Evolutionary conservation across 1,140 invertebrate species (phyloP).

Genomic region (Eciton burchellii): DNA sequence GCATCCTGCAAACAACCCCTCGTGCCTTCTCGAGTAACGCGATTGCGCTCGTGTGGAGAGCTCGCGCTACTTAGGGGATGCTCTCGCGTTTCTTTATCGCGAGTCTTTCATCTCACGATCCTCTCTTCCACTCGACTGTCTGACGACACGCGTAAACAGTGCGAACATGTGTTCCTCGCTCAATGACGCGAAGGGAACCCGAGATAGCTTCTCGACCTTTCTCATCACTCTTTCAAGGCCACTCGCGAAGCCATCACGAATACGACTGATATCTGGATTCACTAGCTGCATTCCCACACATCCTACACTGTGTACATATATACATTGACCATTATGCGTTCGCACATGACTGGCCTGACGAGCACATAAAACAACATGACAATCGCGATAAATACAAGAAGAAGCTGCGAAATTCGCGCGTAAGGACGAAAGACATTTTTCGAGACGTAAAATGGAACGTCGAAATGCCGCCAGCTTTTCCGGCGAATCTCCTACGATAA

Average conservation of each 20-base stretch:
- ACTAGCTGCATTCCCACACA: no score
- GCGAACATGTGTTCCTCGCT: not conserved
- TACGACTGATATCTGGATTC: not conserved
- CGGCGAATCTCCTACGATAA: not conserved
- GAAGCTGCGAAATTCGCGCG: not conserved
- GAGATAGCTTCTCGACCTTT: not conserved
- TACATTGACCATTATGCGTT: not conserved
- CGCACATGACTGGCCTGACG: not conserved
- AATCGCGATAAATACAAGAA: not conserved
- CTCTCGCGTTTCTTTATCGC: not conserved
- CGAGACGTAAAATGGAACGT: slow-evolving; percentile 23
- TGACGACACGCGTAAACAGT: not conserved
- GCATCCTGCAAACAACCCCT: slow-evolving; percentile 15
- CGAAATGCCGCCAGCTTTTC: not conserved
- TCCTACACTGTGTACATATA: not conserved
- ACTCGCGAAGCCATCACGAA: not conserved
- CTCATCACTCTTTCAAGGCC: not conserved
- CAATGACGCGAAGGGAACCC: not conserved
- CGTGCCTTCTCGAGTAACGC: not conserved
- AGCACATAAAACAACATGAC: not conserved
- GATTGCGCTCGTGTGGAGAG: not conserved
- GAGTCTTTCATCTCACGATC: not conserved
- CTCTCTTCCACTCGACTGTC: not conserved
- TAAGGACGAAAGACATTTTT: slow-evolving; percentile 10
- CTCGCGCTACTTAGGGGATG: not conserved